phyloP scores from a whole-genome alignment of 2,888 invertebrate genomes.

The Vannuccia rotundouncinata region DNA sequence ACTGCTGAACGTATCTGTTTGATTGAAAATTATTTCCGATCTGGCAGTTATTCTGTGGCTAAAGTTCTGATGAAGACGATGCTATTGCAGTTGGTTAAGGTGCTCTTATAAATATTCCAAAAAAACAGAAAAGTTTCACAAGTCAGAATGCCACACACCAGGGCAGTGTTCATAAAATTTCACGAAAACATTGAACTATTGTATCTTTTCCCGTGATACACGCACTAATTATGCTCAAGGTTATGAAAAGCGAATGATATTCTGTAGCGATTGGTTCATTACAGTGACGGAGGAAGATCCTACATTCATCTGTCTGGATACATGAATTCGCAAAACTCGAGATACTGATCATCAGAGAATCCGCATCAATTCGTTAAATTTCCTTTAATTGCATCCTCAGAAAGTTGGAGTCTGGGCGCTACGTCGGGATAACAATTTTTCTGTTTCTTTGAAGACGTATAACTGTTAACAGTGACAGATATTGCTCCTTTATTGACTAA shows the following conservation, averaged over 20 bases:
- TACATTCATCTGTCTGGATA: background rate
- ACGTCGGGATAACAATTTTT: background rate
- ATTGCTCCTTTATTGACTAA: background rate
- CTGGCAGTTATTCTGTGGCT: slow-evolving; percentile 25
- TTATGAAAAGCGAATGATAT: background rate
- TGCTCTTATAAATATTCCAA: background rate
- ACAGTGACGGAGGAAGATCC: background rate
- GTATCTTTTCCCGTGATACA: background rate
- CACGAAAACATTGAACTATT: background rate
- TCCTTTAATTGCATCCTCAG: background rate
- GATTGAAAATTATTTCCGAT: slow-evolving; percentile 20
- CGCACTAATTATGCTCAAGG: background rate
- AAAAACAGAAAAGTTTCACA: background rate
- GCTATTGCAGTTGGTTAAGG: slow-evolving; percentile 4
- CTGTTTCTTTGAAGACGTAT: background rate
- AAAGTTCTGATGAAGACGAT: slow-evolving; percentile 6
- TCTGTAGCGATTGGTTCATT: background rate
- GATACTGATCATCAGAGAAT: background rate
- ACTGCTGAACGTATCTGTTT: slow-evolving; percentile 24
- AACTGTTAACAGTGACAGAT: background rate
- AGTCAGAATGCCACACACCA: background rate
- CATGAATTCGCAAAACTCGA: background rate
- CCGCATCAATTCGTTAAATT: background rate
- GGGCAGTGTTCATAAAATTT: background rate
- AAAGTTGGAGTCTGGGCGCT: background rate